Percentiles rank a stretch among this genome's conserved stretches.
Conservation (phyloP, 2,113 vertebrate species). For the Lichenostomus cassidix region DNA sequence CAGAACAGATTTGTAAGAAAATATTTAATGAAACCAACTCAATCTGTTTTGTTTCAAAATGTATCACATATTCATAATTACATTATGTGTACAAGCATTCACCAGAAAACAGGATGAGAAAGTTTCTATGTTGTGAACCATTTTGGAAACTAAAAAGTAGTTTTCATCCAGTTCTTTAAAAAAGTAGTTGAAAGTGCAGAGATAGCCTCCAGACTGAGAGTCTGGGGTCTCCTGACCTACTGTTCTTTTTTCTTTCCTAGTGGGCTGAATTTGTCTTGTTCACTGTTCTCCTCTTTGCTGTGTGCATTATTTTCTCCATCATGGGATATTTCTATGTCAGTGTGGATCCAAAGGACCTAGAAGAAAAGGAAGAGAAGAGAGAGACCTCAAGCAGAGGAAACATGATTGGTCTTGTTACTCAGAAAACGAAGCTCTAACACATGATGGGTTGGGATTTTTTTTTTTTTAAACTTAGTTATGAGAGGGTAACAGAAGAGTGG, state of each 20-base stretch:
- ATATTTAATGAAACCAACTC: background rate
- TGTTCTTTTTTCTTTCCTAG: conserved; percentile 74
- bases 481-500: background rate
- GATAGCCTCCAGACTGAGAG: background rate
- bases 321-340: conserved; percentile 92
- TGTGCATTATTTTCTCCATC: conserved; percentile 92
- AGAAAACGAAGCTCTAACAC: conserved; percentile 80
- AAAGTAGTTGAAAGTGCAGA: background rate
- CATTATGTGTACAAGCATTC: background rate
- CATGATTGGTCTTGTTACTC: conserved; percentile 63
- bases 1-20: background rate
- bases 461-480: background rate
- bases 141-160: background rate
- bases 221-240: conserved; percentile 4
- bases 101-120: background rate
- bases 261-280: conserved; percentile 96
- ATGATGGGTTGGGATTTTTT: background rate
- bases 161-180: background rate
- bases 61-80: background rate
- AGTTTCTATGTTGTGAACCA: background rate
- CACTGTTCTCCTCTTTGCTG: conserved; percentile 83
- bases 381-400: conserved; percentile 39
- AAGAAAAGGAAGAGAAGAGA: conserved; percentile 62
- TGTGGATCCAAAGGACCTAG: conserved; percentile 76
- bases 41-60: background rate